Evolutionary conservation across 2,888 invertebrate genomes (phyloP).

Genomic region (Drosophila nigricruria): DNA sequence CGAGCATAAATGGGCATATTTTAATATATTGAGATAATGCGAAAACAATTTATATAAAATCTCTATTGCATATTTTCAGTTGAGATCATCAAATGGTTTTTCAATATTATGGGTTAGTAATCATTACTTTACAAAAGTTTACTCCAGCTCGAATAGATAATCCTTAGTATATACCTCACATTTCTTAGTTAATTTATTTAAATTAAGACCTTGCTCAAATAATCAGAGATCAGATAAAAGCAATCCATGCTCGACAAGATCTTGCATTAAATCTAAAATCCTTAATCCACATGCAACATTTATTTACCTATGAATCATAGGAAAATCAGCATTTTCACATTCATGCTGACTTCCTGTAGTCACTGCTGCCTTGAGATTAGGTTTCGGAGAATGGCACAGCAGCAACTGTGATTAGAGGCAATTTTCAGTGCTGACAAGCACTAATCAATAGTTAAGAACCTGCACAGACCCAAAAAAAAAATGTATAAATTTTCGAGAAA

Average conservation of each 20-base stretch:
- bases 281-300: neutral
- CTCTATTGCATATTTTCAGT: no score
- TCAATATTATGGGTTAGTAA: no score
- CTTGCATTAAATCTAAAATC: neutral
- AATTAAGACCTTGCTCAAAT: neutral
- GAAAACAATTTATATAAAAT: no score
- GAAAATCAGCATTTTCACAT: slow-evolving; percentile 18
- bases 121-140: no score
- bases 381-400: slow-evolving; percentile 37
- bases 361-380: slow-evolving; percentile 26
- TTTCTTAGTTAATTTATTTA: no score
- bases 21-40: no score
- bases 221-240: no score
- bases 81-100: no score
- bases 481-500: slow-evolving; percentile 56
- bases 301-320: slow-evolving; percentile 33
- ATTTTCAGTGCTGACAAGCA: slow-evolving; percentile 69
- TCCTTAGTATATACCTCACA: no score
- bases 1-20: no score
- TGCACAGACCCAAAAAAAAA: slow-evolving; percentile 41
- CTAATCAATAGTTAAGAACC: slow-evolving; percentile 63
- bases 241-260: neutral
- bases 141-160: no score
- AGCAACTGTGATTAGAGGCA: slow-evolving; percentile 49
- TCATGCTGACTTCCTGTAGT: slow-evolving; percentile 49